Evolutionary conservation across 2,797 vertebrate genomes (phyloP).

Genomic region (Melanotaenia trifasciata): DNA sequence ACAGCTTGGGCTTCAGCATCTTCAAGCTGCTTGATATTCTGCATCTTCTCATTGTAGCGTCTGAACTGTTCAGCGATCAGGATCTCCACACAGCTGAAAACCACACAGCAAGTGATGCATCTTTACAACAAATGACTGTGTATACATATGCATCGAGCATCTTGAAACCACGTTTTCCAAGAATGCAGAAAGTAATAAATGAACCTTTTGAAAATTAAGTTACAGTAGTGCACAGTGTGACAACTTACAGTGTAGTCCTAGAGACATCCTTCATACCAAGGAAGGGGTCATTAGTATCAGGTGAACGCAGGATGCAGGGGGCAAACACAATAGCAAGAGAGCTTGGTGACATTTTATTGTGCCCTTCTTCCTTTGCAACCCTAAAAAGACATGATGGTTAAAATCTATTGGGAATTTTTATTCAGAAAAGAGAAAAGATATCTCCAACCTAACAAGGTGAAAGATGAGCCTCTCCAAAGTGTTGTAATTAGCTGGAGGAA

Average conservation of each 20-base stretch:
- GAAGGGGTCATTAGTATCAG: slow-evolving; percentile 89
- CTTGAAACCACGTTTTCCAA: neutral
- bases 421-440: neutral
- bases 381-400: slow-evolving; percentile 71
- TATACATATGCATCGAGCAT: neutral
- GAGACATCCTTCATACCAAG: slow-evolving; percentile 94
- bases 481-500: slow-evolving; percentile 89
- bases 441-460: slow-evolving; percentile 92
- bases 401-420: neutral
- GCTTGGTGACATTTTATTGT: slow-evolving; percentile 93
- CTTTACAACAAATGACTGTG: slow-evolving; percentile 10
- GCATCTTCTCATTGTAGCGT: slow-evolving; percentile 94
- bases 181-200: neutral
- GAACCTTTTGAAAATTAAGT: neutral
- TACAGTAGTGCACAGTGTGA: neutral
- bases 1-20: slow-evolving; percentile 89
- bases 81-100: slow-evolving; percentile 92
- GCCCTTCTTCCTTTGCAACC: slow-evolving; percentile 90
- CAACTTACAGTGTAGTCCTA: slow-evolving; percentile 92
- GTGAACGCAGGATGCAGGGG: slow-evolving; percentile 92
- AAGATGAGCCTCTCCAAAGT: slow-evolving; percentile 94
- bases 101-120: slow-evolving; percentile 8
- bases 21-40: slow-evolving; percentile 93
- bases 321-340: slow-evolving; percentile 96
- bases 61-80: slow-evolving; percentile 93